These are phyloP conservation scores for Dipodomys spectabilis DNA, from an alignment of 2,113 vertebrate species.

Conservation along the genomic window DNA sequence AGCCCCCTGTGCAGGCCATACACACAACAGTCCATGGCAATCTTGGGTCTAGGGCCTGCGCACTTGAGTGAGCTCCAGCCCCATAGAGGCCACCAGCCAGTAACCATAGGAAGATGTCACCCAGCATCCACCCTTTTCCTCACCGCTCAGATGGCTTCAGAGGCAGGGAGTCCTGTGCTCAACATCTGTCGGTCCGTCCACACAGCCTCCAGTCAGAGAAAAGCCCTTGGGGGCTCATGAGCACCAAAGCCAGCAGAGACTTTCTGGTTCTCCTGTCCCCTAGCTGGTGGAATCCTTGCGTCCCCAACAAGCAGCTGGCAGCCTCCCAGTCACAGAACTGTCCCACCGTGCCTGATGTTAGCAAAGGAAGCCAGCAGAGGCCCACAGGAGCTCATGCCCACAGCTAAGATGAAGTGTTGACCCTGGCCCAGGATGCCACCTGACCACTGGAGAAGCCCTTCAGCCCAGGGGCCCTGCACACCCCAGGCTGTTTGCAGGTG, in stretches of 20 bases:
- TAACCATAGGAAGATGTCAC: not conserved
- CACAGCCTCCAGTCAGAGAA: not conserved
- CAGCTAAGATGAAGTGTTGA: not conserved
- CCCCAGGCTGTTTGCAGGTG: not conserved
- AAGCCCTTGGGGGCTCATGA: slow-evolving; percentile 4
- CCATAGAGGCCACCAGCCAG: not conserved
- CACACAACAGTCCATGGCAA: not conserved
- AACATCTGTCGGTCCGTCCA: not conserved
- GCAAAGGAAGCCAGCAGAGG: not conserved
- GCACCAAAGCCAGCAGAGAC: not conserved
- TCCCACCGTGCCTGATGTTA: not conserved
- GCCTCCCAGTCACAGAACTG: slow-evolving; percentile 26
- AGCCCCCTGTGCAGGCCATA: not conserved
- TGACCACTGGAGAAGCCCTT: not conserved
- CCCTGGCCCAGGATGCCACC: not conserved
- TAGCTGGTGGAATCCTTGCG: not conserved
- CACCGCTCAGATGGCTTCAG: slow-evolving; percentile 68
- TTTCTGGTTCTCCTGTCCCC: not conserved
- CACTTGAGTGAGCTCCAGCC: not conserved
- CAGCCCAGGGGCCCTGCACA: too few relatives aligned
- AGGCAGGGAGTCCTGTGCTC: not conserved
- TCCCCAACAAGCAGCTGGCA: not conserved
- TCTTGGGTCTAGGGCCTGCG: not conserved
- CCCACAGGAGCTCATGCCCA: not conserved
- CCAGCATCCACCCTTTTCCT: slow-evolving; percentile 28